Conservation (phyloP, 2,113 vertebrate species). For the Motacilla alba region DNA sequence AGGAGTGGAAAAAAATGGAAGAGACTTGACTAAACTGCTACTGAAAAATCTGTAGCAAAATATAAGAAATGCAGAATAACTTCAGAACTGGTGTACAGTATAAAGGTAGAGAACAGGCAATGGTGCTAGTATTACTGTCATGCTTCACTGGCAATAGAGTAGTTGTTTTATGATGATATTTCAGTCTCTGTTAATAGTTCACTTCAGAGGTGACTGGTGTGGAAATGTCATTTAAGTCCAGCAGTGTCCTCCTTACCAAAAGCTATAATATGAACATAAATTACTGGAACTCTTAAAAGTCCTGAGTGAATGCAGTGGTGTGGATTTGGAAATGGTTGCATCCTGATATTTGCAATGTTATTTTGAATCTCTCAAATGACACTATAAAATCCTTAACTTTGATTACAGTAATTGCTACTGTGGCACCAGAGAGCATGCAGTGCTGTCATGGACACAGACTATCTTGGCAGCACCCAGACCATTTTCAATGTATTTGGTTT, state of each 20-base stretch:
- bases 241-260: background rate
- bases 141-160: background rate
- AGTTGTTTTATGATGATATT: background rate
- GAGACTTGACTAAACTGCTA: background rate
- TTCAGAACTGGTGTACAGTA: background rate
- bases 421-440: background rate
- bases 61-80: background rate
- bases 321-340: background rate
- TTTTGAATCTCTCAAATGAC: background rate
- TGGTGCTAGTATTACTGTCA: background rate
- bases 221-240: background rate
- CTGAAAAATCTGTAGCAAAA: background rate
- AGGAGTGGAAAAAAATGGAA: background rate
- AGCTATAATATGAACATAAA: background rate
- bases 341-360: background rate
- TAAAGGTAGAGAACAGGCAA: background rate
- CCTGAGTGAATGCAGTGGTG: background rate
- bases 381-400: background rate
- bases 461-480: background rate
- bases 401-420: background rate
- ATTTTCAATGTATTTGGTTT: background rate
- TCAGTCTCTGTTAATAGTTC: background rate
- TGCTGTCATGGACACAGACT: background rate
- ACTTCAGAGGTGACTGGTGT: accelerated
- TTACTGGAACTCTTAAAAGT: background rate